Percentiles rank a stretch among this genome's conserved stretches.
phyloP scores from a whole-genome alignment of 2,797 vertebrate genomes.

The Cryptoblepharus egeriae region DNA sequence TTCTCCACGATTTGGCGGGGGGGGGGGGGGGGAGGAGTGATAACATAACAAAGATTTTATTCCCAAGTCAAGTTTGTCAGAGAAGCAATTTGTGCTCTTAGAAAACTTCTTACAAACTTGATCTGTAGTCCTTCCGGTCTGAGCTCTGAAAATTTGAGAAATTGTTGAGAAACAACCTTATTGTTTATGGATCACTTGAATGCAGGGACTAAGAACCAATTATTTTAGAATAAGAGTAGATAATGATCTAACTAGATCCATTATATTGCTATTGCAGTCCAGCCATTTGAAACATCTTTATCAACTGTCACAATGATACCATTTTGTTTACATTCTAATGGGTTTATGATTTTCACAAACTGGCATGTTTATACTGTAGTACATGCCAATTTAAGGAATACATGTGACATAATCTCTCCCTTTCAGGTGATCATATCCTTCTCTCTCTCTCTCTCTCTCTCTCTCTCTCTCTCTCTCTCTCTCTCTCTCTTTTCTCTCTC shows the following conservation, averaged over 20 bases:
- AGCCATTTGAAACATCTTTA: not conserved
- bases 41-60: too few species aligned
- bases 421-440: not conserved
- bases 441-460: not conserved
- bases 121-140: not conserved
- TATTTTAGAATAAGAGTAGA: too few species aligned
- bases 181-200: not conserved
- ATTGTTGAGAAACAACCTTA: not conserved
- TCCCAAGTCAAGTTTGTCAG: not conserved
- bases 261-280: too few species aligned
- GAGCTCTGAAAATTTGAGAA: not conserved
- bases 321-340: not conserved
- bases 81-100: not conserved
- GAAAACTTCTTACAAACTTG: not conserved
- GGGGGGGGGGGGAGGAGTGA: too few species aligned
- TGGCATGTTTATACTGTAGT: too few species aligned
- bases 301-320: not conserved
- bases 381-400: not conserved
- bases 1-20: too few species aligned
- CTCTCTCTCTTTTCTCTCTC: constrained; percentile 18
- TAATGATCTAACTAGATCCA: too few species aligned
- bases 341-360: not conserved
- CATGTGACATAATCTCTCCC: not conserved
- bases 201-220: not conserved
- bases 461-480: not conserved